phyloP scores from a whole-genome alignment of 2,888 invertebrate species.

The Schizaphis graminum region DNA sequence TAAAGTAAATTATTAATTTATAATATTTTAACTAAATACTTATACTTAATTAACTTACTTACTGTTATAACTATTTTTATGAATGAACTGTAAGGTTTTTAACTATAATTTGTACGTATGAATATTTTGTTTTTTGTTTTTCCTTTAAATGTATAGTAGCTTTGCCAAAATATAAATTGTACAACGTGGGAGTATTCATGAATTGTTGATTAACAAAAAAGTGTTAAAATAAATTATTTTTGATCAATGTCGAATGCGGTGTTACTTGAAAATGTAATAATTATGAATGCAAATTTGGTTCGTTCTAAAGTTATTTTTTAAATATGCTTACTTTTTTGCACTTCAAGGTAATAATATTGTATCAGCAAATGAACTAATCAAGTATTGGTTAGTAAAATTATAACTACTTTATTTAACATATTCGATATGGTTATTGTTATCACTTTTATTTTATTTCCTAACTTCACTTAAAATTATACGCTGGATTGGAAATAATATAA shows the following conservation, averaged over 20 bases:
- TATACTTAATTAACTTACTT: background rate
- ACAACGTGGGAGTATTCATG: background rate
- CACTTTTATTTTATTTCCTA: background rate
- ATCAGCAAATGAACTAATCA: too few species aligned
- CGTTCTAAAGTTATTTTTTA: background rate
- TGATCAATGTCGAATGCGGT: background rate
- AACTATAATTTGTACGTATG: too few species aligned
- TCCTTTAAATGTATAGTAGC: background rate
- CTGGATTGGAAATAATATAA: background rate
- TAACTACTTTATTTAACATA: too few species aligned
- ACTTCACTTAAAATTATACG: background rate
- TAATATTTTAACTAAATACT: background rate
- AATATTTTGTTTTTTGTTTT: slow-evolving; percentile 9
- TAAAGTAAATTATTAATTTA: background rate
- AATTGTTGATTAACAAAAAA: background rate
- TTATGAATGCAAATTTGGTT: background rate
- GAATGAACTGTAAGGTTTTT: background rate
- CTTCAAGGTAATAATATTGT: background rate
- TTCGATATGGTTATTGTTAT: too few species aligned
- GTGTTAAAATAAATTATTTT: background rate
- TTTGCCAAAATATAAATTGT: slow-evolving; percentile 17
- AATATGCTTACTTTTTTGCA: background rate
- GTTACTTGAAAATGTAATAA: background rate
- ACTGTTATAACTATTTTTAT: background rate
- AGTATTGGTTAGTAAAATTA: background rate